phyloP scores from a whole-genome alignment of 2,797 vertebrate genomes.

The Buphagus erythrorhynchus region DNA sequence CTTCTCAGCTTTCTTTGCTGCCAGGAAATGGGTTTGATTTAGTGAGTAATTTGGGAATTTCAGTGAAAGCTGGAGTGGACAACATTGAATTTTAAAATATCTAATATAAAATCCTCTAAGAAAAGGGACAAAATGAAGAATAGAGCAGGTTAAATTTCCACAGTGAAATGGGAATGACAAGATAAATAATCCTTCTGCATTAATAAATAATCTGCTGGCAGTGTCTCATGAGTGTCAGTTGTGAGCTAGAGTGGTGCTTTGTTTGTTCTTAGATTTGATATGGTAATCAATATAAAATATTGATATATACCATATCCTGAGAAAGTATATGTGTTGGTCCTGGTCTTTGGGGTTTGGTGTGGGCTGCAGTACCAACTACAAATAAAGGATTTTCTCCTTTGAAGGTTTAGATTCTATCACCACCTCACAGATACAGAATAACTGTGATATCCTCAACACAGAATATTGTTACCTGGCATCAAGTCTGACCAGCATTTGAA shows the following conservation, averaged over 20 bases:
- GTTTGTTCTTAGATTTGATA: not conserved
- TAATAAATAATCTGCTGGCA: not conserved
- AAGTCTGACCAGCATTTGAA: not conserved
- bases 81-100: not conserved
- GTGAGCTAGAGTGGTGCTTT: not conserved
- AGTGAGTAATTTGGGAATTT: not conserved
- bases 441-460: not conserved
- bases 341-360: not conserved
- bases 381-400: not conserved
- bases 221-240: not conserved
- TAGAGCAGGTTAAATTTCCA: not conserved
- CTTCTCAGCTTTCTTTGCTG: not conserved
- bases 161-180: not conserved
- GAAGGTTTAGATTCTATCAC: not conserved
- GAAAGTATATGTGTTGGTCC: not conserved
- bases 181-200: not conserved
- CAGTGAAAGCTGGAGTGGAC: not conserved
- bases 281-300: not conserved
- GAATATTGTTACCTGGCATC: not conserved
- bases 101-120: not conserved
- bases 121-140: not conserved
- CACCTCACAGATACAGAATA: not conserved
- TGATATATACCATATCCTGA: not conserved
- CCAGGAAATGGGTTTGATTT: not conserved
- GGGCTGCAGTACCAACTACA: not conserved